Percentiles rank a stretch among this genome's conserved stretches.
Conservation (phyloP, 2,888 invertebrate genomes). For the Hemithea aestivaria region DNA sequence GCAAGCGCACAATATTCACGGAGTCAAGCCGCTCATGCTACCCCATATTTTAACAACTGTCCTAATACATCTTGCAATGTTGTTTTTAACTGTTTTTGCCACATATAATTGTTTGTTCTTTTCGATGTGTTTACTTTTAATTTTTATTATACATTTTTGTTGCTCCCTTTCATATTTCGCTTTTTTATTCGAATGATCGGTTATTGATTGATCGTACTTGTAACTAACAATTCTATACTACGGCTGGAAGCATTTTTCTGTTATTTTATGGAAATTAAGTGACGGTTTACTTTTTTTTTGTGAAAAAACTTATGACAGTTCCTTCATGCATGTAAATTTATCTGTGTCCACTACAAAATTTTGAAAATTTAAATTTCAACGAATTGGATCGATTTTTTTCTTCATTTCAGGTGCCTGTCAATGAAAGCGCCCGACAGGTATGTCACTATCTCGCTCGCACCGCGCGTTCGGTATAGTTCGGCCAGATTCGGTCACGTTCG, state of each 20-base stretch:
- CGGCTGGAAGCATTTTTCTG: too few relatives aligned
- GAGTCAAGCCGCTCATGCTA: slow-evolving; percentile 65
- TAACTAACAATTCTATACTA: too few relatives aligned
- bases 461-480: slow-evolving; percentile 71
- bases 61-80: slow-evolving; percentile 80
- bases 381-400: slow-evolving; percentile 83
- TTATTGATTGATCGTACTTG: slow-evolving; percentile 7
- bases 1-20: slow-evolving; percentile 62
- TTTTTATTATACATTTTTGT: slow-evolving; percentile 61
- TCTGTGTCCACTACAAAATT: slow-evolving; percentile 67
- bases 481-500: slow-evolving; percentile 71
- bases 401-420: slow-evolving; percentile 86
- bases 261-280: not conserved
- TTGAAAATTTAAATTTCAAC: slow-evolving; percentile 77
- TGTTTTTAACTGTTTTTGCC: slow-evolving; percentile 77
- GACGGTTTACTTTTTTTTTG: slow-evolving; percentile 1
- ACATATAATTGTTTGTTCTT: slow-evolving; percentile 70
- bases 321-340: slow-evolving; percentile 74
- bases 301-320: slow-evolving; percentile 6
- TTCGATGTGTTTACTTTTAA: slow-evolving; percentile 72
- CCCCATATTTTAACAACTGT: slow-evolving; percentile 80
- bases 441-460: slow-evolving; percentile 72
- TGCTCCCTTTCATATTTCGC: slow-evolving; percentile 29
- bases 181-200: slow-evolving; percentile 37
- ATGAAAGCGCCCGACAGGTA: slow-evolving; percentile 87